Base-by-base conservation (phyloP, 2,888 invertebrate species). In the Pollenia griseotomentosa region DNA sequence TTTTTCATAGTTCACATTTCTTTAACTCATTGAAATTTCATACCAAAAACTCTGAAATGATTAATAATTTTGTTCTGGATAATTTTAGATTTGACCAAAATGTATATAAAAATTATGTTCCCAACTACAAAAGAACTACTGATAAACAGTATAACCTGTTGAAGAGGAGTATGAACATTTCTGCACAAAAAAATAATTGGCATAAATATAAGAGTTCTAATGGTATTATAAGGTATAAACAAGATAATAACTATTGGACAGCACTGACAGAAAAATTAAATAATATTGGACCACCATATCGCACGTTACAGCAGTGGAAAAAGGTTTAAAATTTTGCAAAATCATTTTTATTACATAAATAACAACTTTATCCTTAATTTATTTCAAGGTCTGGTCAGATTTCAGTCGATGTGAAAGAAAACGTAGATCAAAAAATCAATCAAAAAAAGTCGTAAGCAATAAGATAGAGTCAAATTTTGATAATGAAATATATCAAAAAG, bases 271-370 rank as follows among this genome's bases (percentile, higher is more conserved):
- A 87, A 23, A 73, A 61, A 51, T 65, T 87, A 23, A 87, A 87
- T 57, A 61, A 42, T 10, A 23, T 87, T 61, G 87, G 87, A 12
- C 86, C 86, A 74, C 87, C 87, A 1, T 78, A 77, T 51, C 87
- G 87, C 7, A 87, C 65, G 16, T 12, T 81, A n/a, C 73, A 81
- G 14, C 81, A 87, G 44, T 87, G 87, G 87, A 87, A 87, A 81
- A 87, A 87, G 77, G 87, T 84, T 65, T 53, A 3, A 11, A 11
- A 8, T n/a, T 2, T 14, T 14, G 33, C 0, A 23, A 14, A 57
- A 14, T 11, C 4, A 59, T n/a, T 33, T 68, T 11, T 1, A 42
- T n/a, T 53, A 9, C 42, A 8, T 46, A 23, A 6, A 3, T 65
- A n/a, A 46, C 14, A 46, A 11, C 11, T 14, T 40, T 19, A 48